A percentile compares a stretch with the other conserved stretches of the same genome.
phyloP scores from a whole-genome alignment of 30 jellyfish, hydroid and myxozoan species.

The Sanderia malayensis region DNA sequence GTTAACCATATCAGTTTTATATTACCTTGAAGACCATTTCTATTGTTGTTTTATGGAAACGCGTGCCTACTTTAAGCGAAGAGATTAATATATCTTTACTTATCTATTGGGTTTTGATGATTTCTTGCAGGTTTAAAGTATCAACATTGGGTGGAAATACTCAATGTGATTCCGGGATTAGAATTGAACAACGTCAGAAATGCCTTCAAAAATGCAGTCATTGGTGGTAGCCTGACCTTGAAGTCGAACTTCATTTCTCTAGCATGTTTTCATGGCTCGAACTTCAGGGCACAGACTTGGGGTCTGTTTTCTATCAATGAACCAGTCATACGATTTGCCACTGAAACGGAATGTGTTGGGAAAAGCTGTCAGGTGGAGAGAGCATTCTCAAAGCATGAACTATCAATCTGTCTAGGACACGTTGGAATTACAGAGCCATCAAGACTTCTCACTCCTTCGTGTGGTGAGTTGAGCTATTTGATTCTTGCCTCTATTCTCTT shows the following conservation, averaged over 20 bases:
- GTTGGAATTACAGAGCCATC: slow-evolving; percentile 18
- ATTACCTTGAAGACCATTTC: no score
- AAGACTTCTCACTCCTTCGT: slow-evolving; percentile 4
- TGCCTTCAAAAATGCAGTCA: slow-evolving; percentile 27
- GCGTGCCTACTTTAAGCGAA: no score
- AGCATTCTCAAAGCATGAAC: slow-evolving; percentile 72
- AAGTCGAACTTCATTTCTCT: slow-evolving; percentile 75
- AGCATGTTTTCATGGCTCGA: slow-evolving; percentile 96
- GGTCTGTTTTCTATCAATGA: slow-evolving; percentile 89
- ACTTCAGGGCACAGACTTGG: slow-evolving; percentile 98
- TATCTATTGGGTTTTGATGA: no score
- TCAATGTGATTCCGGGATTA: slow-evolving; percentile 73
- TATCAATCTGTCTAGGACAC: slow-evolving; percentile 60
- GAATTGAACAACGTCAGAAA: slow-evolving; percentile 41
- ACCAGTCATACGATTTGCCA: slow-evolving; percentile 62
- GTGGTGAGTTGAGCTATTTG: slow-evolving; percentile 5
- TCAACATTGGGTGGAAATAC: slow-evolving; percentile 95
- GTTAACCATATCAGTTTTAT: no score
- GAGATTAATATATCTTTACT: no score
- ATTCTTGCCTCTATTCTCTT: no score
- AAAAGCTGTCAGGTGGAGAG: slow-evolving; percentile 90
- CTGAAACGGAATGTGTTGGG: slow-evolving; percentile 76
- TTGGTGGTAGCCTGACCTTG: slow-evolving; percentile 86
- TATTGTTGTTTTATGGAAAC: no score
- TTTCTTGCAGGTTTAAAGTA: slow-evolving; percentile 76